These are phyloP conservation scores for Acanthosepion esculentum DNA, from an alignment of 2,888 invertebrate genomes.

Conservation along the genomic window DNA sequence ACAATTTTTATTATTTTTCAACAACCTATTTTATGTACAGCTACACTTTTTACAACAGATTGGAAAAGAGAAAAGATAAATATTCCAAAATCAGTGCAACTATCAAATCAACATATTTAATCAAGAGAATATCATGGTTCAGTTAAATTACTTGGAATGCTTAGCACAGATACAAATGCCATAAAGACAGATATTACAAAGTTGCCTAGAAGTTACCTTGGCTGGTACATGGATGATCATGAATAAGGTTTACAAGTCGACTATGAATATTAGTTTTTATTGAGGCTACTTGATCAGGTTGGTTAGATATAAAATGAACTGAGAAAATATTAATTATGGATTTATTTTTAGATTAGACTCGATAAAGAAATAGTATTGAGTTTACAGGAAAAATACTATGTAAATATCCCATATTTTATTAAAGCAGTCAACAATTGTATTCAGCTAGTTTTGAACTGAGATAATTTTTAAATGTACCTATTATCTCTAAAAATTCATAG, in stretches of 20 bases:
- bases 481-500: neutral
- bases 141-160: neutral
- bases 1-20: conserved; percentile 1
- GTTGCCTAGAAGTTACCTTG: neutral
- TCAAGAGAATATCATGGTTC: neutral
- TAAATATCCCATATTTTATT: neutral
- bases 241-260: neutral
- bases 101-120: neutral
- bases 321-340: neutral
- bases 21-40: neutral
- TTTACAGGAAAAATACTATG: neutral
- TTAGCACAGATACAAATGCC: neutral
- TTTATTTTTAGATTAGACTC: neutral
- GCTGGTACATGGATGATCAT: neutral
- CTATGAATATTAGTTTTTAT: neutral
- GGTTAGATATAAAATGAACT: neutral
- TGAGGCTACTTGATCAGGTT: neutral
- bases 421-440: neutral
- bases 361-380: neutral
- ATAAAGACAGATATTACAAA: neutral
- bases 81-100: neutral
- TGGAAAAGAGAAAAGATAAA: neutral
- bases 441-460: too few relatives aligned
- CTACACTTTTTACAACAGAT: neutral
- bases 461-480: neutral